A percentile compares a stretch with the other conserved stretches of the same genome.
These are phyloP conservation scores for Lysiphlebus fabarum DNA, from an alignment of 1,140 invertebrate genomes.

Conservation along the genomic window DNA sequence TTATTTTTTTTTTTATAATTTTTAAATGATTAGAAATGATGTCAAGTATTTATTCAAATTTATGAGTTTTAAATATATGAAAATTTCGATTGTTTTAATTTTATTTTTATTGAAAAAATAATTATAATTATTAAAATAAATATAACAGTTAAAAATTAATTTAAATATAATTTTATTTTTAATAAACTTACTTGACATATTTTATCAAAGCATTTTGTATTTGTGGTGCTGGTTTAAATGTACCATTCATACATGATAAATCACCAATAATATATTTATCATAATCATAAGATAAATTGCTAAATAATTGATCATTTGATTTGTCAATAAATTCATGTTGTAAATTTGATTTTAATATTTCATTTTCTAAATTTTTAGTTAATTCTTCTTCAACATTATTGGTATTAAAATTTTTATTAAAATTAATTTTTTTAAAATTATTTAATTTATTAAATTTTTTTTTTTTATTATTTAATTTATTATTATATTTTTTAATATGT, in stretches of 20 bases:
- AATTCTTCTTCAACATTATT: conserved; percentile 36
- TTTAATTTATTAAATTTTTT: no score
- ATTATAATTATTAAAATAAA: no score
- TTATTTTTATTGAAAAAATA: no score
- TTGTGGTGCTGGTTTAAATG: conserved; percentile 49
- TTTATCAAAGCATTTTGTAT: conserved; percentile 50
- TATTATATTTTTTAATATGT: no score
- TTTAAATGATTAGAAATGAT: no score
- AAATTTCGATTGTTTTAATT: no score
- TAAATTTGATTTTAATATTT: conserved; percentile 32
- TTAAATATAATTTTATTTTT: no score
- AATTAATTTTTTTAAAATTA: not conserved
- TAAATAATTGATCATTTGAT: conserved; percentile 3
- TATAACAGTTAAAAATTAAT: no score
- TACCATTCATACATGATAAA: conserved; percentile 52
- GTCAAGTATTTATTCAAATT: no score
- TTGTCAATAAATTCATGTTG: not conserved
- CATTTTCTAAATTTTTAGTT: conserved; percentile 39
- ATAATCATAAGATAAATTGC: not conserved
- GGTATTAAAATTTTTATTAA: not conserved
- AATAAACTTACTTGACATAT: conserved; percentile 52
- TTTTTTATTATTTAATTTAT: no score
- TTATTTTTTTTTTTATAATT: no score
- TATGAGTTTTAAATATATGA: no score
- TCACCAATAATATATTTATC: conserved; percentile 38